Base-by-base conservation (phyloP, 2,113 vertebrate genomes). In the Clarias macrocephalus region DNA sequence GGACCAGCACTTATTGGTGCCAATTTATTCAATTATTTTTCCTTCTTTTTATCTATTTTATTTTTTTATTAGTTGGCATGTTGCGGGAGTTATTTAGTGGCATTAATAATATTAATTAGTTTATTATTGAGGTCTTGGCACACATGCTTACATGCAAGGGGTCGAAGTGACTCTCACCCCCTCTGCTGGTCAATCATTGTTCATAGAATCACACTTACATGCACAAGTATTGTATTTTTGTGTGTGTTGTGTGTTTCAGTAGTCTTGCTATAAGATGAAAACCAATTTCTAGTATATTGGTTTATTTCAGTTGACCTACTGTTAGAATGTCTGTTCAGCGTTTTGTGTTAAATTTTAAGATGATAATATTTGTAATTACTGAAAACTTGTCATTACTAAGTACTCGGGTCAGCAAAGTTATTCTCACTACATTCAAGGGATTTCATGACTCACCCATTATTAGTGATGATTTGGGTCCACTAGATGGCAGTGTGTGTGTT, bases 401-500 rank as follows among this genome's bases (percentile, higher is more conserved):
- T 21, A 79, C 52, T 54, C 6, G 3, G 6, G 48, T 62, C 68
- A 57, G 52, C 21, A 65, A 9, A 33, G 15, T 52, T 23, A 57
- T 8, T 5, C 19, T 15, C 11, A 23, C 30, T 42, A 23, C 19
- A 25, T 37, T 62, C 5, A 60, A 33, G 2, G 52, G 6, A 0
- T 33, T 15, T n/a, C 25, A 42, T 81, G 18, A 11, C 18, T 37
- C 56, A 37, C 19, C 19, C 23, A 81, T 23, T 37, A 66, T 68
- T 23, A 79, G 54, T 81, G 62, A 73, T 37, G 12, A 48, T 7
- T 28, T 79, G 30, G n/a, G 54, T 83, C 89, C 86, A 88, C 89
- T 89, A 88, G 86, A 85, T 79, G 89, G 89, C 54, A 54, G 23
- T 77, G 52, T 77, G 52, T 77, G 25, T 77, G 48, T 77, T 48